Evolutionary conservation across 2,113 vertebrate genomes (phyloP).

Genomic region (Vireo altiloquus): DNA sequence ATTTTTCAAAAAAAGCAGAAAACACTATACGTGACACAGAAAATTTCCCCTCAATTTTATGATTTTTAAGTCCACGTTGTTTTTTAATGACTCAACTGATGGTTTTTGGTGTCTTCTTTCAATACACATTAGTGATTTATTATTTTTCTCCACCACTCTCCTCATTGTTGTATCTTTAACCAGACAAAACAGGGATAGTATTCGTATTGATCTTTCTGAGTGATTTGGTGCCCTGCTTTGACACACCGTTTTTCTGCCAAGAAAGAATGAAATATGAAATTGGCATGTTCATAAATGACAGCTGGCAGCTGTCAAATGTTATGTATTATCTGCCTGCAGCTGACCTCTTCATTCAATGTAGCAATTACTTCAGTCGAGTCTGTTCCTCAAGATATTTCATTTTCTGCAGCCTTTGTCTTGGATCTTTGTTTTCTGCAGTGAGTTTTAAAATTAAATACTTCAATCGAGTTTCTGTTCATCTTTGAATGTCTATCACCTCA

Average conservation of each 20-base stretch:
- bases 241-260: not conserved
- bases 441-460: conserved; percentile 4
- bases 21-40: fast-evolving
- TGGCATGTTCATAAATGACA: not conserved
- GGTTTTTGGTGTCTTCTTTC: not conserved
- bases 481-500: not conserved
- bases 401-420: conserved; percentile 1
- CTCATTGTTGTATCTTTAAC: not conserved
- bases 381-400: not conserved
- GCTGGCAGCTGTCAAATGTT: not conserved
- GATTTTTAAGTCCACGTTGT: fast-evolving
- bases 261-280: not conserved
- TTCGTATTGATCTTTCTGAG: not conserved
- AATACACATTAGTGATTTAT: not conserved
- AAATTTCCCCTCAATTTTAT: not conserved
- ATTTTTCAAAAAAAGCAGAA: not conserved
- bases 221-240: not conserved
- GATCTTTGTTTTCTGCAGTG: not conserved
- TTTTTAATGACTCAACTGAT: not conserved
- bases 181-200: not conserved
- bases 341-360: not conserved
- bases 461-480: not conserved
- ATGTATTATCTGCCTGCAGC: not conserved
- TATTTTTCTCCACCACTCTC: fast-evolving
- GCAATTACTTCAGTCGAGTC: not conserved